Evolutionary conservation across 2,113 vertebrate species (phyloP), one percentile per base, ranked within the genome.

Genomic region (Cromileptes altivelis): DNA sequence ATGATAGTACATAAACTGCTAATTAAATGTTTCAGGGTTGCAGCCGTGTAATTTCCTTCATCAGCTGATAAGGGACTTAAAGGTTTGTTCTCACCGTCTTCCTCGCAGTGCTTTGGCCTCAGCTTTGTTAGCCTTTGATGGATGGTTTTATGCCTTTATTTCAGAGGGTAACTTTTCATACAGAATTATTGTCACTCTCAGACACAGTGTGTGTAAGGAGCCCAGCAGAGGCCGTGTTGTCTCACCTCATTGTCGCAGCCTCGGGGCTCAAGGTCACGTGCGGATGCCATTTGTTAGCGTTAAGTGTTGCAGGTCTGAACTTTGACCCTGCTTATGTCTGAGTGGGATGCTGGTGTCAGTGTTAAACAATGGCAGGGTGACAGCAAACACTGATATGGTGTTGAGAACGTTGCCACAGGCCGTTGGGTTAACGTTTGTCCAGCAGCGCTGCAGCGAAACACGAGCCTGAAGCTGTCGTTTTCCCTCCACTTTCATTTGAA

Each of bases 11-110:
- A 84, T 84, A 91, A 91, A 92, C 85, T 77, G 74, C 78, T 91
- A 92, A 94, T 94, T 90, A 93, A 92, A 92, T 91, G 88, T 86
- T 90, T 93, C 88, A 89, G 86, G 84, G 84, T 90, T 87, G 78
- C 69, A 85, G 88, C 85, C 75, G 45, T 90, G 92, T 89, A 90
- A 91, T 93, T 91, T 92, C 69, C 75, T 88, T 87, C 86, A 85
- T 92, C 80, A 21, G 82, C 84, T 89, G 93, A 92, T 89, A 91
- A 91, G 76, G 19, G 85, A 91, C 89, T 92, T 90, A 87, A 85
- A 86, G 89, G 89, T 90, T 91, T 88, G 78, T 86, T 89, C 85
- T 88, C 27, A 4, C 56, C 50, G 27, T 82, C 72, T 82, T 72
- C 75, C 88, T 85, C 25, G 53, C 85, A 83, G 77, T 70, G 81